Evolutionary conservation across 2,113 vertebrate genomes (phyloP), one percentile per base, ranked within the genome.

Genomic region (Carollia perspicillata): DNA sequence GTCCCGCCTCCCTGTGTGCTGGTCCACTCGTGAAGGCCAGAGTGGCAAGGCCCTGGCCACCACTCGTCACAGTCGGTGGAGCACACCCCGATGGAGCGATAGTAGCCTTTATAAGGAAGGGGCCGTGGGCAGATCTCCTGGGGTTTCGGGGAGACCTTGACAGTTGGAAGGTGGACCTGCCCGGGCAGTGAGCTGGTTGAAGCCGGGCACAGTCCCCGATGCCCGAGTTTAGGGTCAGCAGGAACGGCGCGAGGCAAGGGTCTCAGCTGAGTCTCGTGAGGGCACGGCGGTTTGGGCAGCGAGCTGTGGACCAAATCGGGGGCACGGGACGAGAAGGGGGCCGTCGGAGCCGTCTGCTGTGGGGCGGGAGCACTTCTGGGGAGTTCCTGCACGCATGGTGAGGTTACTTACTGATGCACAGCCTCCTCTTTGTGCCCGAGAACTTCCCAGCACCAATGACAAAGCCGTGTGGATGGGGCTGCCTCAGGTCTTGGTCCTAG

Each of bases 391-490:
- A 11, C 51, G 94, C 78, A 91, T n/a, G n/a, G 40, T 88, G 89
- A 89, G 68, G 77, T 83, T 44, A 47, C 78, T 94, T 72, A 91
- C 58, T 78, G 60, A 58, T 80, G 84, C 88, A 9, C 17, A 53
- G 58, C 20, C 68, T 93, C 95, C 80, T 93, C 89, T 91, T 89
- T 63, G 58, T 75, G 44, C 23, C 23, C 68, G 79, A 44, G 83
- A 85, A 81, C 90, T 94, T 92, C 93, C 74, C 84, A 92, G 89
- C 81, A 75, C n/a, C 74, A 65, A 58, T 49, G 35, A 30, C 65
- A 37, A 47, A 81, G 35, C 77, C 60, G 53, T 53, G 71, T 44
- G 65, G 65, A 26, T 84, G 44, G 71, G 53, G 77, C 80, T 13
- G 33, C 71, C 23, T 86, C 49, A 18, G 20, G 71, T 88, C 81